phyloP scores from a whole-genome alignment of 2,888 invertebrate genomes.

The Chymomyza caudatula region DNA sequence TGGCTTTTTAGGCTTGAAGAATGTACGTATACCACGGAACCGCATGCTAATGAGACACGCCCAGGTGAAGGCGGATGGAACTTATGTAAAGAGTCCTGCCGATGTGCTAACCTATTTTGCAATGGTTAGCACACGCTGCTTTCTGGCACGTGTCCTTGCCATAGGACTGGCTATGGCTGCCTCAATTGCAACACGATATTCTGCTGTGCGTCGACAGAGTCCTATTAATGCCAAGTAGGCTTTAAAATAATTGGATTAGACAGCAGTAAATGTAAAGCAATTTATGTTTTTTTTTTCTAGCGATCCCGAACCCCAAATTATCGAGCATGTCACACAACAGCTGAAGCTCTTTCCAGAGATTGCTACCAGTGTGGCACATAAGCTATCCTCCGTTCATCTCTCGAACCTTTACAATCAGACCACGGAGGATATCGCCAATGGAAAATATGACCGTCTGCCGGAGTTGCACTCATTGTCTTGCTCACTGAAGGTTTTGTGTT shows the following conservation, averaged over 20 bases:
- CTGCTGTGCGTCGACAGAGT: slow-evolving; percentile 92
- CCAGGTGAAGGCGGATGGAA: slow-evolving; percentile 93
- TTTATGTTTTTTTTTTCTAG: slow-evolving; percentile 78
- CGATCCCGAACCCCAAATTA: slow-evolving; percentile 90
- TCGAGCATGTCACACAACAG: slow-evolving; percentile 96
- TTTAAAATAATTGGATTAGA: slow-evolving; percentile 66
- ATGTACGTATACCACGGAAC: slow-evolving; percentile 90
- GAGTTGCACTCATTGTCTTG: slow-evolving; percentile 92
- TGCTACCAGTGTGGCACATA: slow-evolving; percentile 87
- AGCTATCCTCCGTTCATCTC: slow-evolving; percentile 85
- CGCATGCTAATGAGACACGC: slow-evolving; percentile 96
- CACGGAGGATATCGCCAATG: slow-evolving; percentile 86
- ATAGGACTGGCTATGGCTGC: slow-evolving; percentile 86
- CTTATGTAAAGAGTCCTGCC: slow-evolving; percentile 88
- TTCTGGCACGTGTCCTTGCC: slow-evolving; percentile 86
- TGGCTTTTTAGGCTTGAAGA: slow-evolving; percentile 92
- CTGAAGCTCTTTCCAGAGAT: slow-evolving; percentile 92
- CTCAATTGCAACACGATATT: slow-evolving; percentile 93
- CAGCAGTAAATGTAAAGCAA: not conserved
- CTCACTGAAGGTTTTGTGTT: slow-evolving; percentile 91
- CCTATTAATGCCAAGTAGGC: slow-evolving; percentile 86
- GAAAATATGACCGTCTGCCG: slow-evolving; percentile 87
- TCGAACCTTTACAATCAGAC: slow-evolving; percentile 90
- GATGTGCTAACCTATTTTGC: slow-evolving; percentile 89
- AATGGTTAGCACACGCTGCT: slow-evolving; percentile 94